Evolutionary conservation across 2,797 vertebrate species (phyloP), one percentile per base, ranked within the genome.

Genomic region (Capromys pilorides): DNA sequence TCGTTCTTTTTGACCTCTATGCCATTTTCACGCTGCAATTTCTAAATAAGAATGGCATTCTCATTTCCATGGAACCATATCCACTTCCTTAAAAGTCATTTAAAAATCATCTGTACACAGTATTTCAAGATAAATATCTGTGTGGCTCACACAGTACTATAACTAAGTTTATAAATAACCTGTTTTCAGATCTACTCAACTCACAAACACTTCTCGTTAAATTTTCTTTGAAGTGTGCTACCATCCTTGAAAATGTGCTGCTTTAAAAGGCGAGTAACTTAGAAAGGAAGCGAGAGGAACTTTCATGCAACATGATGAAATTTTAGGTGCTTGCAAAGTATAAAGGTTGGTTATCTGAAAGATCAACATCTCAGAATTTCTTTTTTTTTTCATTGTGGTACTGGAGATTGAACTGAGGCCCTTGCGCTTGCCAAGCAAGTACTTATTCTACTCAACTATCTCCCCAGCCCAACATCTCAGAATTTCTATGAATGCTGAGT

Each of bases 311-410:
- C n/a, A 49, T 39, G 61, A 73, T 66, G 69, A 5, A 64, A 77
- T 78, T 16, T 24, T n/a, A 66, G 83, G 59, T 88, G 54, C 36
- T 94, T 89, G 64, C 49, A 83, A 73, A 57, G 86, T n/a, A 83
- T 9, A 10, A 61, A 33, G 36, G 39, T 54, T 57, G 71, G 66
- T 31, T 13, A 39, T 22, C 62, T 79, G 6, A 87, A 90, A 89
- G 33, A 67, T 41, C 24, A 18, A 71, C 0, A 66, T 9, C 19
- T 54, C 57, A 59, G 33, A 79, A 82, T 36, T 45, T 45, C 8
- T 45, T 45, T 45, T 45, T 45, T 45, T 45, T 45, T 45, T 45
- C 45, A n/a, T n/a, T 45, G 45, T 8, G 8, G 45, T 45, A 45
- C 45, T 8, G 8, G 45, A 45, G 45, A 45, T 45, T 45, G 45